Conservation (phyloP, 2,113 vertebrate genomes). For the Phaethon lepturus region DNA sequence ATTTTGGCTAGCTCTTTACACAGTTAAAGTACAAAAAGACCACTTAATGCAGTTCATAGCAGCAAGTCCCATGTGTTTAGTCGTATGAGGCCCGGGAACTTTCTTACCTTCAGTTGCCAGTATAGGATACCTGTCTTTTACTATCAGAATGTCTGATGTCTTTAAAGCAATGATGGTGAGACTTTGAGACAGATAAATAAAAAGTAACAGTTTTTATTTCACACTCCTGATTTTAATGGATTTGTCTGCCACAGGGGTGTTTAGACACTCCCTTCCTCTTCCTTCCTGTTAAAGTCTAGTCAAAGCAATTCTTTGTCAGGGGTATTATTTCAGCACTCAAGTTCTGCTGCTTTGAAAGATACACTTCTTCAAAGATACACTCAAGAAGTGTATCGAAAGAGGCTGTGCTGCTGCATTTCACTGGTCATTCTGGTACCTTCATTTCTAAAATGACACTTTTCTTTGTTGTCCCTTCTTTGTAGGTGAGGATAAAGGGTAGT, state of each 20-base stretch:
- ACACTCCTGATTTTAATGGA: neutral
- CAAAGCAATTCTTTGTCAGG: neutral
- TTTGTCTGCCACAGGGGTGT: neutral
- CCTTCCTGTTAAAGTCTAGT: neutral
- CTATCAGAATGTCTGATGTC: neutral
- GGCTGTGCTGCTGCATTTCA: neutral
- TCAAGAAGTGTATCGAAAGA: accelerated
- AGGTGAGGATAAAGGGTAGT: neutral
- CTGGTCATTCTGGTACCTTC: neutral
- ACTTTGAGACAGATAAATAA: neutral
- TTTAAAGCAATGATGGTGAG: neutral
- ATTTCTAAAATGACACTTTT: neutral
- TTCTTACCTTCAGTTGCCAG: neutral
- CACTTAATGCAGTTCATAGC: neutral
- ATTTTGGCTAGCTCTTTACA: neutral
- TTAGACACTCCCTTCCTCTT: neutral
- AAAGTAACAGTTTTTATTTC: neutral
- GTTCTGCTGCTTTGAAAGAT: neutral
- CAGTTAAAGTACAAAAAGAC: neutral
- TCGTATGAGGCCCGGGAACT: neutral
- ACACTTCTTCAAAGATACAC: too few species aligned
- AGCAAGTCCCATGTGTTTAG: neutral
- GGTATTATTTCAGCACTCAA: neutral
- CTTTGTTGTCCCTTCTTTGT: neutral
- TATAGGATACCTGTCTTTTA: neutral